These are phyloP conservation scores for Mustelus asterias DNA, from an alignment of 2,113 vertebrate genomes.

Conservation along the genomic window DNA sequence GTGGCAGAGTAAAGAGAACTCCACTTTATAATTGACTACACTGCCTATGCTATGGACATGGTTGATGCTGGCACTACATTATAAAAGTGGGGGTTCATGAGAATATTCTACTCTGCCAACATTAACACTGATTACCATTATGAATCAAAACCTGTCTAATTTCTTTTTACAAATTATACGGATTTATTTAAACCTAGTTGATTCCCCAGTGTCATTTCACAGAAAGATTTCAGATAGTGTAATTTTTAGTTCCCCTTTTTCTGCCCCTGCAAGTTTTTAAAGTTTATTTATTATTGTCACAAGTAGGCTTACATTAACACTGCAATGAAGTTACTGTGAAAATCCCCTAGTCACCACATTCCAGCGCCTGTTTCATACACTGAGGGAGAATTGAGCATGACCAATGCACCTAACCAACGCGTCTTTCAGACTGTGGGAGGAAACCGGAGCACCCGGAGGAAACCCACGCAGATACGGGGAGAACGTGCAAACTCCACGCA, in stretches of 20 bases:
- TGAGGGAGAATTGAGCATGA: too few species aligned
- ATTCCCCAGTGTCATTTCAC: not conserved
- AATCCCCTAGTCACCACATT: too few species aligned
- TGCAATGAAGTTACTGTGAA: too few species aligned
- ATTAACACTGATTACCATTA: not conserved
- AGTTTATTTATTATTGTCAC: too few species aligned
- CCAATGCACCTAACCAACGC: too few species aligned
- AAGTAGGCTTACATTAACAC: too few species aligned
- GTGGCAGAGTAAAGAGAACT: not conserved
- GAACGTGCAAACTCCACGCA: too few species aligned
- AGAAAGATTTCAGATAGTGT: not conserved
- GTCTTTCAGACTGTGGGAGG: too few species aligned
- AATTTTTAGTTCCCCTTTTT: not conserved
- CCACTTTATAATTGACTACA: not conserved
- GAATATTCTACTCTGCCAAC: not conserved
- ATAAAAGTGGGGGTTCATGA: not conserved
- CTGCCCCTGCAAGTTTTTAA: too few species aligned
- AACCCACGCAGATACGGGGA: too few species aligned
- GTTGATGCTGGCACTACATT: not conserved
- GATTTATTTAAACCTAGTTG: not conserved
- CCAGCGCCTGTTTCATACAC: too few species aligned
- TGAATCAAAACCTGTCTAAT: not conserved
- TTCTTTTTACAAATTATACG: not conserved
- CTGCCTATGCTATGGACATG: not conserved
- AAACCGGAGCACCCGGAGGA: too few species aligned